Evolutionary conservation across 1,140 invertebrate species (phyloP).

Genomic region (Sarcophaga bullata): DNA sequence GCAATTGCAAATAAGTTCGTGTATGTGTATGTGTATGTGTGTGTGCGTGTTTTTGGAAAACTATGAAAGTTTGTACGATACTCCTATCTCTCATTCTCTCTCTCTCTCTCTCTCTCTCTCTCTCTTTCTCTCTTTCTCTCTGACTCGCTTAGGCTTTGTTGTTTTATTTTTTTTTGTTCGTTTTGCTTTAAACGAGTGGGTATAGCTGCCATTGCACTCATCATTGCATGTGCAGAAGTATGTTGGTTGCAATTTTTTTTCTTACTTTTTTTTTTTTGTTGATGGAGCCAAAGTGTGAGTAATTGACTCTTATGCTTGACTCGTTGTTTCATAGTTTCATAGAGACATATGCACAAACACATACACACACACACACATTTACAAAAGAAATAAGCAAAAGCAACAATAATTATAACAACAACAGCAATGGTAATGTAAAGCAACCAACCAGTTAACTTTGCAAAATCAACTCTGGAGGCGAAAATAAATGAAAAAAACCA

Average conservation of each 20-base stretch:
- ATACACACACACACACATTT: neutral
- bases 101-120: neutral
- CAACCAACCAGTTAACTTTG: conserved; percentile 26
- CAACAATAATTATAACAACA: conserved; percentile 22
- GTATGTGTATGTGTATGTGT: too few species aligned
- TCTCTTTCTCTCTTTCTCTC: neutral
- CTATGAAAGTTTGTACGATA: neutral
- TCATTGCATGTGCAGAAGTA: neutral
- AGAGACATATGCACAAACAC: neutral
- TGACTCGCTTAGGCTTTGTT: neutral
- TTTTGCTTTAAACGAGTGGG: neutral
- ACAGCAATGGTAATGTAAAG: neutral
- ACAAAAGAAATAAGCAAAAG: conserved; percentile 10
- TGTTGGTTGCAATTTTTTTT: neutral
- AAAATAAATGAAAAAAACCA: neutral
- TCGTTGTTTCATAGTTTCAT: neutral
- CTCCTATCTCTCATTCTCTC: too few species aligned
- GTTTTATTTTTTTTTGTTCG: neutral
- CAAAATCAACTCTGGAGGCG: conserved; percentile 23
- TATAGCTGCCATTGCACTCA: conserved; percentile 6
- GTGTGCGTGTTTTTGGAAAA: neutral
- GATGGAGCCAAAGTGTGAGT: conserved; percentile 33
- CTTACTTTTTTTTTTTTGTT: conserved; percentile 3
- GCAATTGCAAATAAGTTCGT: too few species aligned
- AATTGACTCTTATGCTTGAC: conserved; percentile 32